Percentiles rank a stretch among this genome's conserved stretches.
Evolutionary conservation across 2,113 vertebrate species (phyloP).

Genomic region (Dolichallabes microphthalmus): DNA sequence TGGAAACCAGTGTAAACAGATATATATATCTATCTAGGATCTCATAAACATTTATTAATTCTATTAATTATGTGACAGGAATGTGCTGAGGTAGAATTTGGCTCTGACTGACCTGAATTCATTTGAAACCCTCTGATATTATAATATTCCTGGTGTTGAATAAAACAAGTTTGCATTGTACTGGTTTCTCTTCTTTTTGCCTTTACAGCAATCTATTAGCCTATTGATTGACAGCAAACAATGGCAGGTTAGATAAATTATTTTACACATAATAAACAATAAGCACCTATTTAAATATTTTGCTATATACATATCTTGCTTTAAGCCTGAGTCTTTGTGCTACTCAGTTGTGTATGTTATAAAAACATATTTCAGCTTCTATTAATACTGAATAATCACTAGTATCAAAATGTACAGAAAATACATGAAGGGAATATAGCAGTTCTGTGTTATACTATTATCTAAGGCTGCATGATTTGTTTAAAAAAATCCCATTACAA

Average conservation of each 20-base stretch:
- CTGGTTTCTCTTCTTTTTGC: not conserved
- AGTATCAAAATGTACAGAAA: not conserved
- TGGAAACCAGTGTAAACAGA: constrained; percentile 8
- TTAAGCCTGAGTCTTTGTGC: not conserved
- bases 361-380: not conserved
- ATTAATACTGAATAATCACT: not conserved
- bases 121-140: not conserved
- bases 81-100: not conserved
- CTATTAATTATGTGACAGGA: not conserved
- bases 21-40: not conserved
- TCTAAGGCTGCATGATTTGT: no score
- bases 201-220: not conserved
- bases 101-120: not conserved
- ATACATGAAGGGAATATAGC: not conserved
- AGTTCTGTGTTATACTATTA: not conserved
- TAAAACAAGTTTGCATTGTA: not conserved
- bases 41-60: not conserved
- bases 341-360: not conserved
- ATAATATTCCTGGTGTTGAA: not conserved
- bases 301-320: not conserved
- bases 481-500: no score
- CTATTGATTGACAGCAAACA: not conserved
- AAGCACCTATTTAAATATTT: not conserved
- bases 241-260: not conserved
- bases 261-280: constrained; percentile 21